Evolutionary conservation across 2,888 invertebrate species (phyloP), one percentile per base, ranked within the genome.

Genomic region (Eristalis tenax): DNA sequence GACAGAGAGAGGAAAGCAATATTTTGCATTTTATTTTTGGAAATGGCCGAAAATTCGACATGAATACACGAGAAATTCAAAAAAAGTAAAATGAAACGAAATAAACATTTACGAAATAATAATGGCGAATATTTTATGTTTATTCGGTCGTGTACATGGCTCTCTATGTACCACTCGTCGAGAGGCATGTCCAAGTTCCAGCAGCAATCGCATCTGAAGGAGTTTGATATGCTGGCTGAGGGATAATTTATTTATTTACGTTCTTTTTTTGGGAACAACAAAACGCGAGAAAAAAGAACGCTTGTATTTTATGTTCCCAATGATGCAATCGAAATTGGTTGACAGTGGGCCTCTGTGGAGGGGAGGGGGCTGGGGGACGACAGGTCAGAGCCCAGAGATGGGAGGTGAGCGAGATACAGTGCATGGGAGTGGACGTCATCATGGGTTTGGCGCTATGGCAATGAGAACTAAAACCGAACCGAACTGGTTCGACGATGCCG

Each of bases 71-170:
- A 83, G 71, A 83, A 56, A 69, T 78, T 56, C 43, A 61, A 76
- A 71, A 61, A 61, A 22, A 13, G 4, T 18, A 56, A 68, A 74
- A 73, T 22, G n/a, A 40, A 78, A 73, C 22, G 43, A 73, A 79
- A 87, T 79, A 83, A 83, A 83, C 79, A 87, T 80, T 26, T 76
- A 40, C 68, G 40, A 71, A 83, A 87, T 76, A 80, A 83, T 87
- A 76, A 87, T 80, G 83, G 83, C 76, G 83, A 83, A 87, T 83
- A 83, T 87, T 87, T 87, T 75, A 79, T 82, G 82, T 83, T 87
- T 79, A 83, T 87, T 79, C 75, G 79, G 40, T 18, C 8, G 59
- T 13, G 26, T 13, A 59, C n/a, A 40, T 18, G 28, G 2, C 3
- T 5, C 26, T 38, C 15, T 35, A 40, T 73, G n/a, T 71, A 59